A percentile compares a stretch with the other conserved stretches of the same genome.
Conservation (phyloP, 2,888 invertebrate species). For the Chrysolina americana region DNA sequence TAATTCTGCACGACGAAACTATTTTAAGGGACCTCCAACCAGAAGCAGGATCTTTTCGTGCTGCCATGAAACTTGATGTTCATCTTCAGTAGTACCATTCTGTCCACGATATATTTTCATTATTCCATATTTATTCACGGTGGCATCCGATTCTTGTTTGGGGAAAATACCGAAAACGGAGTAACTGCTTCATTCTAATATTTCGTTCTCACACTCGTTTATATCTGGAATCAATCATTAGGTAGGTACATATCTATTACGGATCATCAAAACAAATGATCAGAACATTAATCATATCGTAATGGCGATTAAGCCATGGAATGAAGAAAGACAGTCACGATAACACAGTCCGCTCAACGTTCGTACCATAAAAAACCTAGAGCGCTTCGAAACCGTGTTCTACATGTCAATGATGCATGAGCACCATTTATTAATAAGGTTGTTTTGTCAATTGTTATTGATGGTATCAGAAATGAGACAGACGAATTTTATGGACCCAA, state of each 20-base stretch:
- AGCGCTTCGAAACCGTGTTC: conserved; percentile 3
- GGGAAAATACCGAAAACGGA: no score
- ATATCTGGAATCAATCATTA: not conserved
- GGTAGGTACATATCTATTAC: not conserved
- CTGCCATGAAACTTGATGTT: no score
- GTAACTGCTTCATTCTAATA: no score
- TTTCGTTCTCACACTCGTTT: not conserved
- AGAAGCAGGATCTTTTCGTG: no score
- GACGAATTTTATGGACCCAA: not conserved
- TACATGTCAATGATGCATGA: conserved; percentile 9
- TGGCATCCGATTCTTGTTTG: no score
- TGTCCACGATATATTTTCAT: no score
- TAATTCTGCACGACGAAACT: no score
- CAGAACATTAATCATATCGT: not conserved
- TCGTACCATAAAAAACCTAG: not conserved
- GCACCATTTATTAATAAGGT: conserved; percentile 3
- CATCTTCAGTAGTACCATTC: no score
- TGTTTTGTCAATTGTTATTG: conserved; percentile 8
- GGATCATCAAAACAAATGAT: not conserved
- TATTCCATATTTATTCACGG: no score
- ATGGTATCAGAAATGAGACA: conserved; percentile 5
- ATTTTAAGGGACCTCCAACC: no score
- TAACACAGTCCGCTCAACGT: not conserved
- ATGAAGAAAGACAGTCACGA: not conserved
- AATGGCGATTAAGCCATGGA: not conserved